phyloP scores from a whole-genome alignment of 2,113 vertebrate genomes.

The Lates calcarifer region DNA sequence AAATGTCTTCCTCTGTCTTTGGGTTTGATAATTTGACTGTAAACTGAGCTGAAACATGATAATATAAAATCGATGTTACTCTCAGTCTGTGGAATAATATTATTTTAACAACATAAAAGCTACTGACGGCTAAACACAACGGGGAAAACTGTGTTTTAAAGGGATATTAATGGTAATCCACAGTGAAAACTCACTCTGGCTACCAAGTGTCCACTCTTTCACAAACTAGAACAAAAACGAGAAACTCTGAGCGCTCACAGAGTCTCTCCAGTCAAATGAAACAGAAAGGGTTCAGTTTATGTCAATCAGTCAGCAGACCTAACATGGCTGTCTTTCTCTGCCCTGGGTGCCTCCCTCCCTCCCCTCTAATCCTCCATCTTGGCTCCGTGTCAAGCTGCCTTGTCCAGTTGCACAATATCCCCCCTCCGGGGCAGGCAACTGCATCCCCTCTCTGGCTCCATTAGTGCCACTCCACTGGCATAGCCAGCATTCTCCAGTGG shows the following conservation, averaged over 20 bases:
- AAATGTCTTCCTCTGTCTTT: background rate
- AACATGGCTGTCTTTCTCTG: constrained; percentile 80
- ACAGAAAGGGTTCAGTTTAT: constrained; percentile 66
- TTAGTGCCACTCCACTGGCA: constrained; percentile 83
- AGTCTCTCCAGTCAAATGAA: constrained; percentile 52
- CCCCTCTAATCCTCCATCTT: constrained; percentile 80
- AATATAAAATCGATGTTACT: background rate
- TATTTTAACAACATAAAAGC: constrained; percentile 1
- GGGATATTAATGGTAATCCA: constrained; percentile 16
- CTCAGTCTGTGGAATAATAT: background rate
- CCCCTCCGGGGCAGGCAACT: constrained; percentile 81
- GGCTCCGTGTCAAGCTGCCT: constrained; percentile 80
- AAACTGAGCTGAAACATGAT: background rate
- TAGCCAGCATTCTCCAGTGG: constrained; percentile 81
- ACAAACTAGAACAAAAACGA: constrained; percentile 31
- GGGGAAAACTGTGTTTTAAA: constrained; percentile 1
- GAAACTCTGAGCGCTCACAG: constrained; percentile 26
- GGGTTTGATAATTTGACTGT: background rate
- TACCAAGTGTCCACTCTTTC: constrained; percentile 16
- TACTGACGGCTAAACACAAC: background rate
- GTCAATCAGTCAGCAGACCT: constrained; percentile 83
- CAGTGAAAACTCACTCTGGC: constrained; percentile 2
- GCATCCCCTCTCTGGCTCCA: constrained; percentile 82
- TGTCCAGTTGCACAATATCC: constrained; percentile 84
- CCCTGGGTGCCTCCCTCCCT: constrained; percentile 63